Conservation (phyloP, 1,140 invertebrate genomes). For the Micrasema longulum region DNA sequence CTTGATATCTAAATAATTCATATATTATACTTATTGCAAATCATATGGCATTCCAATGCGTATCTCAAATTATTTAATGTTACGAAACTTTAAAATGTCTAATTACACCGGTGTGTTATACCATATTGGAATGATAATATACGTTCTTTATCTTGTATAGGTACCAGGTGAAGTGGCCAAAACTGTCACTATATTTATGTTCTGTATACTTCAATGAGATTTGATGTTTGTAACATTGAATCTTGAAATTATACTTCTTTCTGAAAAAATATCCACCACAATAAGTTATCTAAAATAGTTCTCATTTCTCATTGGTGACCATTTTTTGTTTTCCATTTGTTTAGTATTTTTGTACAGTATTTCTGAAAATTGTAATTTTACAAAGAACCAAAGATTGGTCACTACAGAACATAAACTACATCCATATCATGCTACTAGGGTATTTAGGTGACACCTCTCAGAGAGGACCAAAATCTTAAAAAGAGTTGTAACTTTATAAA, state of each 20-base stretch:
- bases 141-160: constrained; percentile 45
- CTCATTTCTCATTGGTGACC: no score
- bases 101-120: constrained; percentile 37
- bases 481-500: constrained; percentile 38
- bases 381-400: constrained; percentile 24
- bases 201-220: constrained; percentile 17
- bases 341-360: no score
- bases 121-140: constrained; percentile 24
- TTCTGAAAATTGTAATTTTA: no score
- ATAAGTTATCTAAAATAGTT: no score
- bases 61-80: constrained; percentile 50
- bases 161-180: constrained; percentile 48
- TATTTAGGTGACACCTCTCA: constrained; percentile 46
- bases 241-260: no score
- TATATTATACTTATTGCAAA: constrained; percentile 48
- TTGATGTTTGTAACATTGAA: neutral
- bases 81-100: constrained; percentile 41
- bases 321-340: no score
- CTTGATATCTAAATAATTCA: constrained; percentile 50
- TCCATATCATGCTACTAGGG: constrained; percentile 53
- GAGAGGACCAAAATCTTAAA: constrained; percentile 47
- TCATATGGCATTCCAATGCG: constrained; percentile 43
- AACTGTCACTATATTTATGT: constrained; percentile 12
- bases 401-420: constrained; percentile 35
- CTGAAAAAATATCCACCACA: no score